These are phyloP conservation scores for Timema podura DNA, from an alignment of 2,888 invertebrate species.

Conservation along the genomic window DNA sequence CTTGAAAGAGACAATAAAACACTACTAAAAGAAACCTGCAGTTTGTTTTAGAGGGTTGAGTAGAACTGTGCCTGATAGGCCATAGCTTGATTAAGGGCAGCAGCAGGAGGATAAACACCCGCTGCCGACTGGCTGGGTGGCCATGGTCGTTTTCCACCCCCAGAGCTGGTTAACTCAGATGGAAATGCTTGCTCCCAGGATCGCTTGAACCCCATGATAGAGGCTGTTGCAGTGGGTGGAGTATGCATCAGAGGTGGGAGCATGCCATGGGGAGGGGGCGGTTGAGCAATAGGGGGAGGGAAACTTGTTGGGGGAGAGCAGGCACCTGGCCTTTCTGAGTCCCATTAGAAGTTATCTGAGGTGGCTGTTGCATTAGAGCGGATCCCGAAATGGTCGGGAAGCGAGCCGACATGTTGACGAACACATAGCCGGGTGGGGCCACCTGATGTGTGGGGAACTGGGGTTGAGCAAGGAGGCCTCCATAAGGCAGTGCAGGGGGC, in stretches of 20 bases:
- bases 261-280: conserved; percentile 29
- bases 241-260: conserved; percentile 28
- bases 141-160: conserved; percentile 33
- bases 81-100: conserved; percentile 40
- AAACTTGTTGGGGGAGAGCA: conserved; percentile 38
- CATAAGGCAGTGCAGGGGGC: not conserved
- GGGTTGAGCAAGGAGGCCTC: not conserved
- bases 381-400: conserved; percentile 23
- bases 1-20: no score
- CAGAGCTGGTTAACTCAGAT: conserved; percentile 40
- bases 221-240: conserved; percentile 41
- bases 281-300: conserved; percentile 31
- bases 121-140: conserved; percentile 35
- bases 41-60: conserved; percentile 37
- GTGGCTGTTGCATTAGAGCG: conserved; percentile 18
- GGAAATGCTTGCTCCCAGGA: conserved; percentile 70
- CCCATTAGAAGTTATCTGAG: no score
- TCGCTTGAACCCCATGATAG: conserved; percentile 57
- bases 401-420: conserved; percentile 27
- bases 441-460: not conserved
- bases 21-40: no score
- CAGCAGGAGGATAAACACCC: conserved; percentile 41
- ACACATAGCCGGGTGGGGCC: not conserved
- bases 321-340: not conserved
- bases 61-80: conserved; percentile 41